Evolutionary conservation across 2,113 vertebrate genomes (phyloP), one percentile per base, ranked within the genome.

Genomic region (Elgaria multicarinata): DNA sequence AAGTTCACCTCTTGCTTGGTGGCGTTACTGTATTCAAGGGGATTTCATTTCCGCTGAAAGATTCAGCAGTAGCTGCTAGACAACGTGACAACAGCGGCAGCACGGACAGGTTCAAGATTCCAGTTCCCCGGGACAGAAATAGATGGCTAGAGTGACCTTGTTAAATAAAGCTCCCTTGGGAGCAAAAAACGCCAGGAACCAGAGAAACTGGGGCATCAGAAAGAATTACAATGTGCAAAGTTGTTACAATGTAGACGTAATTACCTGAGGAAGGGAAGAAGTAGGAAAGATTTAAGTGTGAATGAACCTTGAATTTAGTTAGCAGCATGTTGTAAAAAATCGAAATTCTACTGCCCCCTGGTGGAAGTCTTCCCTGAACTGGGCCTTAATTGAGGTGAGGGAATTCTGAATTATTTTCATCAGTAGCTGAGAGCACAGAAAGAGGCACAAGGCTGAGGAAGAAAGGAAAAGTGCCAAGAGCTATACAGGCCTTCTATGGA

Each of bases 121-220:
- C 36, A 31, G 71, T 58, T 74, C 87, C 82, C 9, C 64, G 33
- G 36, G 36, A 26, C 87, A 62, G 50, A 88, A 88, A 82, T 88
- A 88, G 69, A 88, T 88, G 78, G 67, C 24, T 44, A 20, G 39
- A 74, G 78, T 74, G 78, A 82, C 64, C 87, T 88, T 88, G 72
- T 72, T 69, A 88, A 88, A 55, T 44, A 58, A 66, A 16, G 67
- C 50, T 88, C 67, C 87, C 78, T 74, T 74, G 50, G 36, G 58
- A 72, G 46, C 53, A 72, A 66, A 82, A 88, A 62, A 88, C 72
- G 79, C 46, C 67, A 16, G 69, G 67, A 72, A 62, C 87, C 58
- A 62, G 67, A 74, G 78, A 88, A 88, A 82, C 67, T 88, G 87
- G 78, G 50, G 33, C 80, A 76, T 53, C 42, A 66, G 77, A 81